Evolutionary conservation across 1,140 invertebrate genomes (phyloP).

Genomic region (Drosophila lacteicornis): DNA sequence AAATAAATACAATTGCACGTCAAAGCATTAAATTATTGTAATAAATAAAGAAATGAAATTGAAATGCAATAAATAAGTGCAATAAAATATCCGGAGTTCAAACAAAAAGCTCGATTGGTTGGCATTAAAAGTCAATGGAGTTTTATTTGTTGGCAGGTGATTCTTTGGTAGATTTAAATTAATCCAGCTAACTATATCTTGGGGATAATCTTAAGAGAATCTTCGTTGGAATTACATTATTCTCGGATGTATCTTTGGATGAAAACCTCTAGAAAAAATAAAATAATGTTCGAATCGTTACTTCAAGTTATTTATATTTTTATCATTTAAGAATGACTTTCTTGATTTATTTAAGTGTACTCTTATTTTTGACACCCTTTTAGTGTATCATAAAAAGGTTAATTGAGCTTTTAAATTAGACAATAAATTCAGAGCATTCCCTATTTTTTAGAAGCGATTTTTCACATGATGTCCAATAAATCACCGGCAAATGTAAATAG

Average conservation of each 20-base stretch:
- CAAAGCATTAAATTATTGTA: conserved; percentile 49
- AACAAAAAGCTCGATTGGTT: conserved; percentile 11
- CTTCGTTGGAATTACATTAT: too few species aligned
- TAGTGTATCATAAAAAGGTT: background rate
- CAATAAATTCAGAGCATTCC: background rate
- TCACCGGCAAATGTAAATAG: conserved; percentile 4
- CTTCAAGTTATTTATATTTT: background rate
- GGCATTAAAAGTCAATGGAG: conserved; percentile 27
- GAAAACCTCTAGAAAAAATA: too few species aligned
- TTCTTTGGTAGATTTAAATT: background rate
- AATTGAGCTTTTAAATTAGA: conserved; percentile 11
- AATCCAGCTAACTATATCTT: too few species aligned
- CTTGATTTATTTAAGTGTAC: background rate
- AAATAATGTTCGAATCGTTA: too few species aligned
- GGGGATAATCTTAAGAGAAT: background rate
- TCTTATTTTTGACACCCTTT: background rate
- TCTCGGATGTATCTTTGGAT: too few species aligned
- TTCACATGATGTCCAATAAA: conserved; percentile 3
- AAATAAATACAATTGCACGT: conserved; percentile 25
- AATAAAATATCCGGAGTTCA: conserved; percentile 36
- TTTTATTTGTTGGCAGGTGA: conserved; percentile 32
- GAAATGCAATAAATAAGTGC: conserved; percentile 64
- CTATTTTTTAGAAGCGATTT: background rate
- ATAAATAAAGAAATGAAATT: conserved; percentile 52
- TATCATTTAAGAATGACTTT: background rate